Evolutionary conservation across 2,797 vertebrate genomes (phyloP).

Genomic region (Karalla daura): DNA sequence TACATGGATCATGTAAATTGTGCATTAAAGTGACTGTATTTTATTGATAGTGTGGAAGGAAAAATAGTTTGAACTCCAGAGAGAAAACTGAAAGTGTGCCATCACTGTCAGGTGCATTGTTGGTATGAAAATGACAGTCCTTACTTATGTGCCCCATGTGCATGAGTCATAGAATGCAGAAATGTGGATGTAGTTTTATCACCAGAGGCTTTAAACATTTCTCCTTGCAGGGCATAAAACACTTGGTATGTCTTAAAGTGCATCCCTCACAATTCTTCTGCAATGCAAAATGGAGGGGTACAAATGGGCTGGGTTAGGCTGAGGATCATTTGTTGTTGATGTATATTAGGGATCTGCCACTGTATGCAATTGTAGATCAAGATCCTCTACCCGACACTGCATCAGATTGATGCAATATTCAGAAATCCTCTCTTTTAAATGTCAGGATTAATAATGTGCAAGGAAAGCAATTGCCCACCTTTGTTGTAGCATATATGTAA

Average conservation of each 20-base stretch:
- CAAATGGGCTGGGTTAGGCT: conserved; percentile 15
- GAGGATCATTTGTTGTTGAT: conserved; percentile 14
- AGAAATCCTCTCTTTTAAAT: background rate
- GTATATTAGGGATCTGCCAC: conserved; percentile 5
- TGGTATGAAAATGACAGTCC: conserved; percentile 45
- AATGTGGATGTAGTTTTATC: conserved; percentile 31
- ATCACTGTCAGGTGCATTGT: conserved; percentile 35
- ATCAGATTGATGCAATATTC: conserved; percentile 15
- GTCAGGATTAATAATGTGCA: background rate
- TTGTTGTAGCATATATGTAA: conserved; percentile 3
- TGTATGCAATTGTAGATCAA: conserved; percentile 10
- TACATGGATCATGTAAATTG: conserved; percentile 26
- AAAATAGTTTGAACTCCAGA: conserved; percentile 26
- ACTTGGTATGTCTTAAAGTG: conserved; percentile 27
- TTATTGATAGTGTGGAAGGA: conserved; percentile 18
- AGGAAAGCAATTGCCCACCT: background rate
- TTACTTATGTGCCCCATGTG: conserved; percentile 31
- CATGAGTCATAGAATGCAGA: conserved; percentile 46
- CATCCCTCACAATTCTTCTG: conserved; percentile 13
- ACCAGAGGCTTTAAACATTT: conserved; percentile 23
- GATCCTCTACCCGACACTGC: background rate
- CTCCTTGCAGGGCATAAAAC: conserved; percentile 11
- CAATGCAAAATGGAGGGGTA: conserved; percentile 16
- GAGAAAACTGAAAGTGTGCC: conserved; percentile 45
- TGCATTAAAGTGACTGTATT: conserved; percentile 32